Percentiles rank a stretch among this genome's conserved stretches.
Conservation (phyloP, 2,113 vertebrate genomes). For the Cyrtonyx montezumae region DNA sequence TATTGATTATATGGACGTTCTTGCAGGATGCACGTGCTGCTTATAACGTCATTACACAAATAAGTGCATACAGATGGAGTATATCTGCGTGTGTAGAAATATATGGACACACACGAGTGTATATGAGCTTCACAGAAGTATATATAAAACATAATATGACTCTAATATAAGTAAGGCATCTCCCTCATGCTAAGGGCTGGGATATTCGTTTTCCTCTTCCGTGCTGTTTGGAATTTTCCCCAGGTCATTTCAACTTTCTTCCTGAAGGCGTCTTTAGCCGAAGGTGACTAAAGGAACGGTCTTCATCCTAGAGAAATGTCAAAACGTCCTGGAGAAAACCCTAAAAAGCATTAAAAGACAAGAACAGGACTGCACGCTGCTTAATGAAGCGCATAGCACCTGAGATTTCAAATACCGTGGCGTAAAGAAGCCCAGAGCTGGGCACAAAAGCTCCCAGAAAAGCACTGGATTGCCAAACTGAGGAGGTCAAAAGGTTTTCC, state of each 20-base stretch:
- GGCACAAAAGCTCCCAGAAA: not conserved
- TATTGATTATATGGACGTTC: conserved; percentile 42
- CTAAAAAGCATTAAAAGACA: conserved; percentile 72
- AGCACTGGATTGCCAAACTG: not conserved
- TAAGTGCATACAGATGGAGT: conserved; percentile 59
- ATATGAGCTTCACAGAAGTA: conserved; percentile 66
- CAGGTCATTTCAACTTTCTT: conserved; percentile 74
- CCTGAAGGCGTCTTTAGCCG: conserved; percentile 70
- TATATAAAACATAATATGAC: conserved; percentile 39
- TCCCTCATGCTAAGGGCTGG: conserved; percentile 70
- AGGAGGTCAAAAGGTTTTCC: too few species aligned
- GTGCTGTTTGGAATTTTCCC: conserved; percentile 75
- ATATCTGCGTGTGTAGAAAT: conserved; percentile 16
- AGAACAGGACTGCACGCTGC: conserved; percentile 61
- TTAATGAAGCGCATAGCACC: not conserved
- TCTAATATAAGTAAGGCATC: conserved; percentile 40
- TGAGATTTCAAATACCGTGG: conserved; percentile 3
- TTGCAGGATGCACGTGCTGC: conserved; percentile 32
- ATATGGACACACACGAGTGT: conserved; percentile 21
- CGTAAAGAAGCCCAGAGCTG: not conserved
- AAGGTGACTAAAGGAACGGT: conserved; percentile 71
- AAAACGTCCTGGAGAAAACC: conserved; percentile 76
- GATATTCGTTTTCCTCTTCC: conserved; percentile 67
- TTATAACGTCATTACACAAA: conserved; percentile 60
- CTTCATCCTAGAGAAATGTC: conserved; percentile 73